Conservation (phyloP, 2,888 invertebrate species). For the Galeruca laticollis region DNA sequence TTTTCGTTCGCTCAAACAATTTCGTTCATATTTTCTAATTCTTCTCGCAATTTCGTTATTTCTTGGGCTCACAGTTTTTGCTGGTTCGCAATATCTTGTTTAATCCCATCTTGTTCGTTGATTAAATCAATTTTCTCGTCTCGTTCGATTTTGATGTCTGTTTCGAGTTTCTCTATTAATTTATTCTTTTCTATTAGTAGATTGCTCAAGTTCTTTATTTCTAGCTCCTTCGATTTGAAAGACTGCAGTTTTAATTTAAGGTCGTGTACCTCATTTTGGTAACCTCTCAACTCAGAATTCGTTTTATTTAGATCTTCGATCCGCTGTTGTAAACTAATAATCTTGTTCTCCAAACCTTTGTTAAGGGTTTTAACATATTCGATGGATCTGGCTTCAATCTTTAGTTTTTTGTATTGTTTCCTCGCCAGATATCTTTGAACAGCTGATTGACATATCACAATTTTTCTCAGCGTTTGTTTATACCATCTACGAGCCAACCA, state of each 20-base stretch:
- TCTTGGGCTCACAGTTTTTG: constrained; percentile 74
- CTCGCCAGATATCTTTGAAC: constrained; percentile 85
- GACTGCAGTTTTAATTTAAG: constrained; percentile 73
- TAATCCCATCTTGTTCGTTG: constrained; percentile 74
- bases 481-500: constrained; percentile 82
- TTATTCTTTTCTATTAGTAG: constrained; percentile 76
- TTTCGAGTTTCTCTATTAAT: constrained; percentile 73
- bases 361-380: constrained; percentile 95
- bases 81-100: constrained; percentile 70
- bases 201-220: constrained; percentile 76
- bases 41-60: constrained; percentile 77
- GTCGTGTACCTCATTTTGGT: constrained; percentile 60
- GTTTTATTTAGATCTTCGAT: constrained; percentile 84
- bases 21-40: constrained; percentile 75
- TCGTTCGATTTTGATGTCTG: constrained; percentile 69
- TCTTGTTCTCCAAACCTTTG: constrained; percentile 97
- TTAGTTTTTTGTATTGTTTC: constrained; percentile 83
- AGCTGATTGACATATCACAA: constrained; percentile 81
- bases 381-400: constrained; percentile 93
- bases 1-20: constrained; percentile 70
- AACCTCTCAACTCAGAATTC: constrained; percentile 69
- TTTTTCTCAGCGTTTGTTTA: constrained; percentile 71
- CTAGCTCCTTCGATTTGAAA: constrained; percentile 80
- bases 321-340: too few relatives aligned
- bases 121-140: constrained; percentile 79